Conservation (phyloP, 2,888 invertebrate species). For the Trilocha varians region DNA sequence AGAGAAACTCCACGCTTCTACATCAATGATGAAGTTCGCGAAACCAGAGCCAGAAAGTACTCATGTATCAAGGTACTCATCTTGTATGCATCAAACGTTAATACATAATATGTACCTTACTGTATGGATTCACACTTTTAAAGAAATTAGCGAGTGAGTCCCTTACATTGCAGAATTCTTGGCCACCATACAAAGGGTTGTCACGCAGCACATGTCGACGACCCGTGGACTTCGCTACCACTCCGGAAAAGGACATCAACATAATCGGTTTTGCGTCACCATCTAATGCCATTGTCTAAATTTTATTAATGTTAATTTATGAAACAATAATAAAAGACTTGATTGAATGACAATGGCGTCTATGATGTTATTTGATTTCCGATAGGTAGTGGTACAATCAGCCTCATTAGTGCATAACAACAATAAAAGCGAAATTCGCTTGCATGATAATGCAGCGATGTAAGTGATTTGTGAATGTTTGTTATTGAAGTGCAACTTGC, state of each 20-base stretch:
- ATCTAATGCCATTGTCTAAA: slow-evolving; percentile 13
- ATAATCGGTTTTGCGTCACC: slow-evolving; percentile 19
- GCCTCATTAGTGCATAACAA: no score
- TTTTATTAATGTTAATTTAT: slow-evolving; percentile 1
- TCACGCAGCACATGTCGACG: slow-evolving; percentile 22
- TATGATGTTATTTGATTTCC: background rate
- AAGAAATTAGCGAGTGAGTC: background rate
- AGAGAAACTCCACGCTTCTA: no score
- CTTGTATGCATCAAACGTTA: no score
- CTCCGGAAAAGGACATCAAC: slow-evolving; percentile 5
- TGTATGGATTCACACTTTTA: no score
- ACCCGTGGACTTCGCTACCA: slow-evolving; percentile 21
- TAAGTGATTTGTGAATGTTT: no score
- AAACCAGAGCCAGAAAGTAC: no score
- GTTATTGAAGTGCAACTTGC: no score
- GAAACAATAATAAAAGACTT: background rate
- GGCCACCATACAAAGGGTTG: slow-evolving; percentile 7
- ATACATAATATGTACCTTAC: no score
- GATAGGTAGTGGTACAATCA: background rate
- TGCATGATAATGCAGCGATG: no score
- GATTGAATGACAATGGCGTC: background rate
- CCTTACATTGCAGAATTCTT: background rate
- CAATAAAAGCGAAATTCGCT: no score
- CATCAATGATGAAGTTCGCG: no score
- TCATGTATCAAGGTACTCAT: no score